phyloP scores from a whole-genome alignment of 2,797 vertebrate genomes.

The Cyclopterus lumpus region DNA sequence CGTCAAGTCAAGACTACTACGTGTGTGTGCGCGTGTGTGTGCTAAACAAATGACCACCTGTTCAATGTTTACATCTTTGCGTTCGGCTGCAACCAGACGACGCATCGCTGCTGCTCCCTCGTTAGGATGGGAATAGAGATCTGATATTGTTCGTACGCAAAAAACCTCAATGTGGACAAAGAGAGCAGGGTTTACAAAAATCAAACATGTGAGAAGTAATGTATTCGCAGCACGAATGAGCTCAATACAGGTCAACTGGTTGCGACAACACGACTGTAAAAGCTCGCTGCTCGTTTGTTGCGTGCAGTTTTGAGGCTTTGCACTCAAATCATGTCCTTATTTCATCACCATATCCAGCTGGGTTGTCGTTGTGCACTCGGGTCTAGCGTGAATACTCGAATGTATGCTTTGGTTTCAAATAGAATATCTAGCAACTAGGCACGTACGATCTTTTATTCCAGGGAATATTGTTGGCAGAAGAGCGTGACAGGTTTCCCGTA shows the following conservation, averaged over 20 bases:
- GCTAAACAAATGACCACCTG: conserved; percentile 72
- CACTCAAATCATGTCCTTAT: not conserved
- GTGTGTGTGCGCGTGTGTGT: not conserved
- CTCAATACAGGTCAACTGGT: not conserved
- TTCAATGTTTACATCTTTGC: conserved; percentile 74
- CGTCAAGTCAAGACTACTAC: not conserved
- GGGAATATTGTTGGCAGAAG: not conserved
- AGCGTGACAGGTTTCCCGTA: not conserved
- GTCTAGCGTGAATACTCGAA: not conserved
- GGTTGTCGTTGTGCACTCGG: not conserved
- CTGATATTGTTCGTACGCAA: not conserved
- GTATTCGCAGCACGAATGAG: not conserved
- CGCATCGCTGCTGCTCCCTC: not conserved
- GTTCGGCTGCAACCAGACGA: conserved; percentile 24
- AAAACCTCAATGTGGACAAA: too few relatives aligned
- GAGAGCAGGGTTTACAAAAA: not conserved
- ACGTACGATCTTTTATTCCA: not conserved
- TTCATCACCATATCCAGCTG: not conserved
- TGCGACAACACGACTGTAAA: not conserved
- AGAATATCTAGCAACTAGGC: not conserved
- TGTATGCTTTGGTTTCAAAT: not conserved
- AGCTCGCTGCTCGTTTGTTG: not conserved
- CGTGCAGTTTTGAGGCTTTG: not conserved
- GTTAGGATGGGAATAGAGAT: not conserved
- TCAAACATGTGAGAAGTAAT: not conserved